Percentiles rank a stretch among this genome's conserved stretches.
Evolutionary conservation across 2,113 vertebrate genomes (phyloP).

Genomic region (Jaculus jaculus): DNA sequence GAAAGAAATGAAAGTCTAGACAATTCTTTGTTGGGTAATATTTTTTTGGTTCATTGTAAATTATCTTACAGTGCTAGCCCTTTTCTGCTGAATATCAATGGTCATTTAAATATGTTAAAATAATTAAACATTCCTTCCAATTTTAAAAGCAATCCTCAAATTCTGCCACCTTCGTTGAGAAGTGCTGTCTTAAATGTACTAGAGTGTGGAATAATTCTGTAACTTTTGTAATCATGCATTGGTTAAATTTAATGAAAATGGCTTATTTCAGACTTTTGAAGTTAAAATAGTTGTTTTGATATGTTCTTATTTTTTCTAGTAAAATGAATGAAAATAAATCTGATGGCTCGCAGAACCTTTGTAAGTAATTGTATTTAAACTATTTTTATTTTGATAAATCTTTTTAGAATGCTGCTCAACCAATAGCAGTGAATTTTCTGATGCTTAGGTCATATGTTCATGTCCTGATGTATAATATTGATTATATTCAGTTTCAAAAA

Average conservation of each 20-base stretch:
- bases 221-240: not conserved
- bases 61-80: not conserved
- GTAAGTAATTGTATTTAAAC: slow-evolving; percentile 81
- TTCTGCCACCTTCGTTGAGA: not conserved
- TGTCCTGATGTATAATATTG: not conserved
- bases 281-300: slow-evolving; percentile 64
- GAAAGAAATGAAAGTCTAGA: slow-evolving; percentile 29
- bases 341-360: slow-evolving; percentile 66
- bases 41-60: not conserved
- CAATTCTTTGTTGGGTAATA: not conserved
- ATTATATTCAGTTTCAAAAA: slow-evolving; percentile 42
- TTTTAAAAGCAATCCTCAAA: slow-evolving; percentile 15
- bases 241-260: slow-evolving; percentile 48
- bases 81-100: slow-evolving; percentile 17
- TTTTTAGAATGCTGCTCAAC: slow-evolving; percentile 28
- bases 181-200: not conserved
- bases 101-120: slow-evolving; percentile 38
- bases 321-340: slow-evolving; percentile 82
- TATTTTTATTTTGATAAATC: not conserved
- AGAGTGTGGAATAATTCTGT: slow-evolving; percentile 24
- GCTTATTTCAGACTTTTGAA: slow-evolving; percentile 48
- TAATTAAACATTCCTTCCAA: slow-evolving; percentile 14
- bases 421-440: not conserved
- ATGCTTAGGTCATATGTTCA: not conserved
- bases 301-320: slow-evolving; percentile 68